Evolutionary conservation across 1,140 invertebrate genomes (phyloP), one percentile per base, ranked within the genome.

Genomic region (Sitophilus oryzae): DNA sequence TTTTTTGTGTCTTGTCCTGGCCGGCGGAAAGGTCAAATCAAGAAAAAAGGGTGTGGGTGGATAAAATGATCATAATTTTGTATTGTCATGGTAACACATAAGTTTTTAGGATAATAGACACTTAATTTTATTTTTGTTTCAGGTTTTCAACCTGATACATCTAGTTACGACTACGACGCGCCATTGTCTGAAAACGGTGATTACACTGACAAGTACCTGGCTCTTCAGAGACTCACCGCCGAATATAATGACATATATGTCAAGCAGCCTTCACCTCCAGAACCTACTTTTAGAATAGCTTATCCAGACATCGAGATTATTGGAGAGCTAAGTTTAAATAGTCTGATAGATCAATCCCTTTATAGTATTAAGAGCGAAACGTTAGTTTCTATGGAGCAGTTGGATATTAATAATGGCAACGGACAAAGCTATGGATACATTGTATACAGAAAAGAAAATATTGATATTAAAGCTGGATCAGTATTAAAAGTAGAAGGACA

Each of bases 341-440:
- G 58, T 34, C 35, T 67, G 8, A 49, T 65, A 59, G 77, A 76
- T 1, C 81, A 83, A 66, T 73, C 73, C 42, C 78, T 76, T 60
- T 80, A 76, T 56, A 73, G 77, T 48, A 45, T 79, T 15, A 79
- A 82, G 56, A 52, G 40, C 30, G 73, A 52, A 46, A 65, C 10
- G 44, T 51, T 41, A 15, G 56, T 74, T 3, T 60, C 72, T 16
- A 83, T 83, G 81, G 81, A 83, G 67, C 63, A 73, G 42, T 63
- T 82, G 19, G 64, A 72, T 21, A 74, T 80, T 11, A 77, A 79
- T 56, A 71, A 74, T 40, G 67, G 68, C 10, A 73, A 67, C 58
- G 80, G 80, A 1, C 82, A 83, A 66, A 76, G 74, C 48, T 80
- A 78, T 64, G 82, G 82, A 0, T 82, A 78, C 56, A 74, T 81